Base-by-base conservation (phyloP, 2,113 vertebrate genomes). In the Vidua macroura region DNA sequence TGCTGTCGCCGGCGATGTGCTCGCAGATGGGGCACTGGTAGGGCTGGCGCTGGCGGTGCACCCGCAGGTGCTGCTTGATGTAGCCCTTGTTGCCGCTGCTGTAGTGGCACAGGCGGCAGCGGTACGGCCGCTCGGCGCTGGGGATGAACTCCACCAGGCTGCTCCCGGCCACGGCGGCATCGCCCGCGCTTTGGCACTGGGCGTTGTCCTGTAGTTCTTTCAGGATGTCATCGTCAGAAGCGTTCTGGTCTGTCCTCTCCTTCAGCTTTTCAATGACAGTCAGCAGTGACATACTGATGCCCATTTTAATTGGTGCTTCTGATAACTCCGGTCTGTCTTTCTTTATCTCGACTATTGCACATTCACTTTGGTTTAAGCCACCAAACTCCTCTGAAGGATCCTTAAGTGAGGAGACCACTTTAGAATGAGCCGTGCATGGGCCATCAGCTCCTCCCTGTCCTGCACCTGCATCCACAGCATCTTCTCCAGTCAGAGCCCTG, bases 11-110 rank as follows among this genome's bases (percentile, higher is more conserved):
- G 5, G 99, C 99, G 19, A 99, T 98, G 95, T 99, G 98, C 85
- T 99, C 99, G 52, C 99, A 99, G 97, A 99, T 99, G 20, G 99
- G 99, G 91, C 99, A 99, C 98, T 99, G 99, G 82, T 99, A 99
- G 0, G 99, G 99, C 96, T 98, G 98, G 68, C 98, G 97, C 96
- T 99, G 99, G 28, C 98, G 98, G 76, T 99, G 99, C 28, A 99
- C 99, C 6, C 99, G 97, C 69, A 99, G 94, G 95, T 99, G 99
- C 95, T 99, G 99, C 35, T 99, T 99, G 77, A 99, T 98, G 98
- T 99, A 99, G 56, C 99, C 99, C 96, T 99, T 99, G 95, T 99
- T 99, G 35, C 98, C 98, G 11, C 99, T 99, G 76, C 98, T 98
- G 76, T 99, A 99, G 94, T 98, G 98, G 84, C 99, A 99, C 44